Conservation (phyloP, 2,797 vertebrate species). For the Protosalanx chinensis region DNA sequence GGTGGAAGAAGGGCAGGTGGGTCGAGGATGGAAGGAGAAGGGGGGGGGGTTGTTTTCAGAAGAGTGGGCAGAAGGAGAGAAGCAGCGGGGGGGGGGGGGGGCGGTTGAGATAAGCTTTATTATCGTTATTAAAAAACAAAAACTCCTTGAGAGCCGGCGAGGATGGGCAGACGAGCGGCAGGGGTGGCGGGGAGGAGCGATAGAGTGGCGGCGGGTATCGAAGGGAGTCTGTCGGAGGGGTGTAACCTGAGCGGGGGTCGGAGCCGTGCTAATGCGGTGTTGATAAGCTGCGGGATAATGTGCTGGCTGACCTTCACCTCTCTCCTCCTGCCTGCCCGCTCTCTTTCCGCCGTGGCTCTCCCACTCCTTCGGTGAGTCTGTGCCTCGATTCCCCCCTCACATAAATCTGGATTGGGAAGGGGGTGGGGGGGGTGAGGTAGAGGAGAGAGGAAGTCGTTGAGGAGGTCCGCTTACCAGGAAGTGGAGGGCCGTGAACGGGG, state of each 20-base stretch:
- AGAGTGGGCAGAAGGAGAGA: neutral
- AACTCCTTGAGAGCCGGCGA: neutral
- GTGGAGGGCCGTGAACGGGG: neutral
- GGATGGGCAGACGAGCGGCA: neutral
- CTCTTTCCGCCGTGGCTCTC: constrained; percentile 44
- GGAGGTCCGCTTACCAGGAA: neutral
- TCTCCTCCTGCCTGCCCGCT: constrained; percentile 40
- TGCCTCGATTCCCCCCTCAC: constrained; percentile 56
- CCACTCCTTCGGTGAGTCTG: constrained; percentile 44
- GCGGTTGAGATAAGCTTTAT: constrained; percentile 40
- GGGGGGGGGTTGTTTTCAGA: neutral
- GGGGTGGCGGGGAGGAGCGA: neutral
- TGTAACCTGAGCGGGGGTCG: constrained; percentile 38
- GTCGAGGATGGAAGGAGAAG: too few relatives aligned
- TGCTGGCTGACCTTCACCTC: constrained; percentile 66
- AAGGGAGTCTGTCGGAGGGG: constrained; percentile 24
- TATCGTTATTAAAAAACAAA: constrained; percentile 11
- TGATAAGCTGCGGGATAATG: constrained; percentile 66
- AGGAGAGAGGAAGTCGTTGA: neutral
- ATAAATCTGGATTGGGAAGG: constrained; percentile 54
- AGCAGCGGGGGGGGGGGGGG: constrained; percentile 8
- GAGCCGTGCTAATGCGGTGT: constrained; percentile 45
- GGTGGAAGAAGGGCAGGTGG: constrained; percentile 3
- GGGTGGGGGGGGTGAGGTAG: neutral
- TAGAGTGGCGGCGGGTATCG: constrained; percentile 5